A percentile compares a stretch with the other conserved stretches of the same genome.
phyloP scores from a whole-genome alignment of 2,888 invertebrate species.

The Itoplectis maculator region DNA sequence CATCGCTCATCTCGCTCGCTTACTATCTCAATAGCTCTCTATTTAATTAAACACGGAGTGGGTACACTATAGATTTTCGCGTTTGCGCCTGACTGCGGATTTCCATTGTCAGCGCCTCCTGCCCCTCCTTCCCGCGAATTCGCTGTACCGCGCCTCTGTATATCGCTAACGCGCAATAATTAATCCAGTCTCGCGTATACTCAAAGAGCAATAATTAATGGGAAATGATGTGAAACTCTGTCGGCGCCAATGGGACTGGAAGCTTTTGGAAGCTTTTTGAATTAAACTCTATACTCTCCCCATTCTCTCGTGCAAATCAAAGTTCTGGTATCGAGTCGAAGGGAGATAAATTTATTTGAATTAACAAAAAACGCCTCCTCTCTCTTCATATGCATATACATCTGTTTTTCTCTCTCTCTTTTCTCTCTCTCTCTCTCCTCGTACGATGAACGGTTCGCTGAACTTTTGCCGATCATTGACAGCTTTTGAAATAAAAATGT shows the following conservation, averaged over 20 bases:
- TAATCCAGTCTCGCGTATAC: conserved; percentile 45
- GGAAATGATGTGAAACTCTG: conserved; percentile 42
- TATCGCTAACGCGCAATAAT: conserved; percentile 45
- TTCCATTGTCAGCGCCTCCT: conserved; percentile 24
- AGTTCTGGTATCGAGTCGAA: background rate
- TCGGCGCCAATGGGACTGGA: conserved; percentile 19
- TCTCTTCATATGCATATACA: background rate
- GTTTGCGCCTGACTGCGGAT: conserved; percentile 23
- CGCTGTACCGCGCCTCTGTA: conserved; percentile 19
- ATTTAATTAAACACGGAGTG: conserved; percentile 42
- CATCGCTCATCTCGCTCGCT: conserved; percentile 5
- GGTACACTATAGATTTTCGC: conserved; percentile 25
- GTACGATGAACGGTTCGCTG: background rate
- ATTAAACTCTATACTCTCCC: conserved; percentile 23
- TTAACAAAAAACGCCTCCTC: background rate
- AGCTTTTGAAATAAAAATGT: conserved; percentile 15
- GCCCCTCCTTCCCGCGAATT: background rate
- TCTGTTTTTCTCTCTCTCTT: too few relatives aligned
- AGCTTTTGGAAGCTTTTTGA: conserved; percentile 11
- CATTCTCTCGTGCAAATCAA: background rate
- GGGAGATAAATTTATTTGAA: background rate
- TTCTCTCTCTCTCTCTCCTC: background rate
- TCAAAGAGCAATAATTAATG: conserved; percentile 60
- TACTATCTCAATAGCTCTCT: conserved; percentile 28
- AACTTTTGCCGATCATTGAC: conserved; percentile 11